These are phyloP conservation scores for Pachycephus smyrnensis DNA, from an alignment of 2,888 invertebrate genomes.

Conservation along the genomic window DNA sequence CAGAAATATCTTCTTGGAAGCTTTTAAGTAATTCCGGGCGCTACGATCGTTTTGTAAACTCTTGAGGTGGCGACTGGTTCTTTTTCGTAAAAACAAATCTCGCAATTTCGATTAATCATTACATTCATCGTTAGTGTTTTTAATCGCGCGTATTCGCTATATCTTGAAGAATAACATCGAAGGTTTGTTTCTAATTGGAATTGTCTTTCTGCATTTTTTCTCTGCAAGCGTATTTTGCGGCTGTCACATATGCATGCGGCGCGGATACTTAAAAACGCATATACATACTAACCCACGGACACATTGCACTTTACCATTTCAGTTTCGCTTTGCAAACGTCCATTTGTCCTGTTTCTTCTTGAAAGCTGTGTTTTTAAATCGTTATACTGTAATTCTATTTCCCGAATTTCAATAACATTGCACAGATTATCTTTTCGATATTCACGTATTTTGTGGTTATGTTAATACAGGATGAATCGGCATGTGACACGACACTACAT, in stretches of 20 bases:
- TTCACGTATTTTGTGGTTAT: conserved; percentile 33
- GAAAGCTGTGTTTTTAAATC: not conserved
- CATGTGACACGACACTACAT: conserved; percentile 21
- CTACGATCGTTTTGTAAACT: not conserved
- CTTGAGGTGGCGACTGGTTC: not conserved
- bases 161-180: not conserved
- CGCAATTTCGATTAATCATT: not conserved
- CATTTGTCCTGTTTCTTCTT: not conserved
- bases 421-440: not conserved
- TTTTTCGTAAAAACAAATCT: not conserved
- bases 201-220: not conserved
- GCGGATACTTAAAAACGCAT: not conserved
- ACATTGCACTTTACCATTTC: not conserved
- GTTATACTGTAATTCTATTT: not conserved
- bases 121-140: not conserved
- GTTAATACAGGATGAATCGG: conserved; percentile 38
- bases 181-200: not conserved
- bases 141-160: not conserved
- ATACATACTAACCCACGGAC: not conserved
- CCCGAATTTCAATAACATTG: not conserved
- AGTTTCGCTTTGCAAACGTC: not conserved
- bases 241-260: not conserved
- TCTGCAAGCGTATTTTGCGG: not conserved
- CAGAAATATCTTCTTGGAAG: not conserved
- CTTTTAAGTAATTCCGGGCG: not conserved